Percentiles rank a stretch among this genome's conserved stretches.
Conservation (phyloP, 2,113 vertebrate species). For the Murina feae region DNA sequence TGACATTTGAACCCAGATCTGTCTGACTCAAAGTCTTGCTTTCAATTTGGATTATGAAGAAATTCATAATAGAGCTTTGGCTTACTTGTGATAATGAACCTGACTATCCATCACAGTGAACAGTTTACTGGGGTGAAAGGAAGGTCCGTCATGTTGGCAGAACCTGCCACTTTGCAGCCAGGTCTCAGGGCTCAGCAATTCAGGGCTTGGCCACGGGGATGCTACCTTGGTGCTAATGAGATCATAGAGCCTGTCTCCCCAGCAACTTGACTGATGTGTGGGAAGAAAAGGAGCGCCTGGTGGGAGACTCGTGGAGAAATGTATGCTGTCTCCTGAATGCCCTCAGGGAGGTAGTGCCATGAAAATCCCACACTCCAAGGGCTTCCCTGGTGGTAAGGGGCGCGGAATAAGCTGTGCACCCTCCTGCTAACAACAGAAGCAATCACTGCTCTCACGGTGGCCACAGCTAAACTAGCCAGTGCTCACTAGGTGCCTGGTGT, state of each 20-base stretch:
- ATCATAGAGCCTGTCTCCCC: neutral
- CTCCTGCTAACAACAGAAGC: neutral
- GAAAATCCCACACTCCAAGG: neutral
- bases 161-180: neutral
- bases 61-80: too few relatives aligned
- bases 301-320: neutral
- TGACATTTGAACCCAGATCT: neutral
- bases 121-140: too few relatives aligned
- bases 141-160: neutral
- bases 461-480: neutral
- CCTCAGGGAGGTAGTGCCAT: neutral
- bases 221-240: neutral
- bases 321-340: neutral
- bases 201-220: neutral
- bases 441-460: rapidly evolving
- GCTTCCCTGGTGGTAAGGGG: neutral
- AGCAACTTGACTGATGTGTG: neutral
- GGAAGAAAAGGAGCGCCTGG: neutral
- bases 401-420: rapidly evolving
- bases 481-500: rapidly evolving
- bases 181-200: neutral
- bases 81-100: neutral
- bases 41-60: neutral
- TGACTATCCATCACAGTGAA: neutral
- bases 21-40: neutral